Percentiles rank a stretch among this genome's conserved stretches.
Evolutionary conservation across 2,113 vertebrate species (phyloP).

Genomic region (Camelus bactrianus): DNA sequence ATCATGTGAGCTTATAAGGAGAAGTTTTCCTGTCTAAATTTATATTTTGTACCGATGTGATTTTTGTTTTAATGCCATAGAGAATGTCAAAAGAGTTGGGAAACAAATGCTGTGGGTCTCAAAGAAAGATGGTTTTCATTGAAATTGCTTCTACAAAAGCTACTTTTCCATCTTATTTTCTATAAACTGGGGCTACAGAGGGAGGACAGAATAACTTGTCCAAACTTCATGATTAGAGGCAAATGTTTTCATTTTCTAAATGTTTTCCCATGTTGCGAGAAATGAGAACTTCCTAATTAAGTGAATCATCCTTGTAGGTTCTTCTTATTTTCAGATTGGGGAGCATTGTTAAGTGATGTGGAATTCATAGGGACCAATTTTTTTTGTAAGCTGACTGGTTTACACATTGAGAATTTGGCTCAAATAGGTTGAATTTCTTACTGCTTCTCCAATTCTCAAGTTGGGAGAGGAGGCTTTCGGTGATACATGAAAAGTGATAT

Average conservation of each 20-base stretch:
- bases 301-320: neutral
- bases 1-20: neutral
- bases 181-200: neutral
- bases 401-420: neutral
- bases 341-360: neutral
- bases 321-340: neutral
- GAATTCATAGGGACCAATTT: neutral
- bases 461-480: neutral
- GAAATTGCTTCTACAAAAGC: neutral
- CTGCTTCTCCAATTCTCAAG: neutral
- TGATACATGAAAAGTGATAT: neutral
- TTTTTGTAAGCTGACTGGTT: neutral
- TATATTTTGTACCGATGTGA: neutral
- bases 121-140: neutral
- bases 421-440: neutral
- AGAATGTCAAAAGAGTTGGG: neutral
- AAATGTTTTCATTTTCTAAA: slow-evolving; percentile 7
- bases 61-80: slow-evolving; percentile 17
- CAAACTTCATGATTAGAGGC: neutral
- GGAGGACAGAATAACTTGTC: neutral
- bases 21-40: neutral
- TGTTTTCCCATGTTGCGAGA: neutral
- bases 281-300: neutral
- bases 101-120: neutral
- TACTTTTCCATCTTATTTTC: neutral